Percentiles rank a stretch among this genome's conserved stretches.
Evolutionary conservation across 2,888 invertebrate species (phyloP).

Genomic region (Megastigmus dorsalis): DNA sequence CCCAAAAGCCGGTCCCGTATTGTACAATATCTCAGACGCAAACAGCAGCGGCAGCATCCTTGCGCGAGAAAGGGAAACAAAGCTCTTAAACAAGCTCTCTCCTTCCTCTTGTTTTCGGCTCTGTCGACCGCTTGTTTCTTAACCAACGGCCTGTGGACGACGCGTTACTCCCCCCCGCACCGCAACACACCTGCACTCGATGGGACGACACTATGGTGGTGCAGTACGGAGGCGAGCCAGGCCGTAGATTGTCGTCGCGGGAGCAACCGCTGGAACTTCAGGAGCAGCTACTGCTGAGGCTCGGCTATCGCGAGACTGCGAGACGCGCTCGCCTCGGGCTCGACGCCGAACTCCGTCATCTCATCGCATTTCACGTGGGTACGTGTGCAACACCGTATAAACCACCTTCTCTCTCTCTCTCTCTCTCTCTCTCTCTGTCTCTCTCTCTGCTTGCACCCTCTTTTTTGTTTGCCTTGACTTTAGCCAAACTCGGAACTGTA

Average conservation of each 20-base stretch:
- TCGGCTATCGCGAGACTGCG: conserved; percentile 79
- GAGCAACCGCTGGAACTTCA: conserved; percentile 80
- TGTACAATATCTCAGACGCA: no score
- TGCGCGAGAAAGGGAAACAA: background rate
- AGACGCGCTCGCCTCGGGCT: conserved; percentile 80
- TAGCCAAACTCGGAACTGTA: no score
- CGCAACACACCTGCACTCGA: no score
- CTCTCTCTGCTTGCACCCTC: background rate
- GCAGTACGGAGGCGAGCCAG: conserved; percentile 76
- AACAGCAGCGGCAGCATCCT: no score
- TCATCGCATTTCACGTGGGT: conserved; percentile 79
- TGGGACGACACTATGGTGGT: no score
- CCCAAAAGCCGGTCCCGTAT: no score
- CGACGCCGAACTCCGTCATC: conserved; percentile 80
- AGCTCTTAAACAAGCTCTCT: background rate
- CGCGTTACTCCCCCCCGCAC: background rate
- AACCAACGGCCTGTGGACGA: background rate
- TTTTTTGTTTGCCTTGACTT: background rate
- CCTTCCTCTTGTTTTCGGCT: background rate
- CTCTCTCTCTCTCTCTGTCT: background rate
- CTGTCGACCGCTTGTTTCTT: conserved; percentile 34
- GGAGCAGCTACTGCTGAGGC: conserved; percentile 78
- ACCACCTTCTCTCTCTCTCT: background rate
- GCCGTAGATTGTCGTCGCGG: conserved; percentile 76
- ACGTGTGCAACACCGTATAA: no score